Conservation (phyloP, 2,113 vertebrate genomes). For the Centropus bengalensis region DNA sequence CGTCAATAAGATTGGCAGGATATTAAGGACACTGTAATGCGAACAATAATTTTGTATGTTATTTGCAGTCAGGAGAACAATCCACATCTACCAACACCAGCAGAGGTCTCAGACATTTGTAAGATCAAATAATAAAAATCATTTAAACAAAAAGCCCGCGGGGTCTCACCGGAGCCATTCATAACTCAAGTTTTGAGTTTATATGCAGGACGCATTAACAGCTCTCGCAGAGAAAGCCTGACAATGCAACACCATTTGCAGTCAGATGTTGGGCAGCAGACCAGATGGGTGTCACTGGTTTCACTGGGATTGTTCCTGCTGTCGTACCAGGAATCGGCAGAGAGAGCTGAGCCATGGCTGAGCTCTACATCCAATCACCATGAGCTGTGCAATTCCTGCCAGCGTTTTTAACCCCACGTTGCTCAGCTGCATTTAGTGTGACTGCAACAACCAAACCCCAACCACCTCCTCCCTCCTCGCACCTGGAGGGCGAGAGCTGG, state of each 20-base stretch:
- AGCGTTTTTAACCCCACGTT: background rate
- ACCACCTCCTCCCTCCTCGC: background rate
- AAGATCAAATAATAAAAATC: background rate
- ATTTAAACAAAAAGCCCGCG: background rate
- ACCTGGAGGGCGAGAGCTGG: background rate
- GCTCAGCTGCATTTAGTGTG: background rate
- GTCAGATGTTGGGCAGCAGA: background rate
- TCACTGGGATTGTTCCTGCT: background rate
- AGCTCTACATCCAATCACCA: background rate
- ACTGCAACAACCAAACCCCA: background rate
- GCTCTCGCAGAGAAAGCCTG: background rate
- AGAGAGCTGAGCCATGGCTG: background rate
- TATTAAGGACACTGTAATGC: background rate
- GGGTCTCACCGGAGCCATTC: background rate
- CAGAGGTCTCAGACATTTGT: background rate
- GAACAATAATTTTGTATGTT: background rate
- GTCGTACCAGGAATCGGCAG: background rate
- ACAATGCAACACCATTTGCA: background rate
- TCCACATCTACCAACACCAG: accelerated
- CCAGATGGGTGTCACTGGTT: background rate
- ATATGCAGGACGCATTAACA: background rate
- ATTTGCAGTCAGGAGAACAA: background rate
- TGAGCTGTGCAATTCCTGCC: background rate
- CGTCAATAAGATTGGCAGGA: background rate
- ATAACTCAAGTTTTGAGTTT: background rate